Evolutionary conservation across 2,113 vertebrate genomes (phyloP), one percentile per base, ranked within the genome.

Genomic region (Camelus bactrianus): DNA sequence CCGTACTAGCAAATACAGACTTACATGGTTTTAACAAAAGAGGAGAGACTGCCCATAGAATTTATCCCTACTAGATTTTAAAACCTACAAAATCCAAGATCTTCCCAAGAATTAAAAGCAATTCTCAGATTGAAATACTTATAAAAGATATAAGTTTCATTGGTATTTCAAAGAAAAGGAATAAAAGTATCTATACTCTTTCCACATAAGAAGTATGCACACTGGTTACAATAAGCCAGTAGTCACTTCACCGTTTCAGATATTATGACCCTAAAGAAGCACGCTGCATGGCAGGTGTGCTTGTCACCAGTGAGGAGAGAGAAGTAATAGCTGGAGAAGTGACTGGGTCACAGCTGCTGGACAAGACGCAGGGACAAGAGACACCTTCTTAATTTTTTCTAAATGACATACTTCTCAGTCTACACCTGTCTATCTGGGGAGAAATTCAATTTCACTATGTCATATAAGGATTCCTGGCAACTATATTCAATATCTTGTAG

Each of bases 51-150:
- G 9, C 50, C 83, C 24, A 52, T 11, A 58, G 75, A 69, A 90
- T 46, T n/a, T 24, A 85, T 7, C 64, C 38, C 52, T 75, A 38
- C 22, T 67, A 73, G 42, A 93, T 69, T 48, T 91, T 30, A 84
- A 94, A 69, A 75, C 38, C 56, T 73, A 91, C 48, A 79, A 92
- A 91, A 69, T 72, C 46, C 12, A 64, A 96, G 46, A 28, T 75
- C 60, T 35, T 28, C 50, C 42, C 62, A 79, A 50, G 65, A 65
- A 88, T 64, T n/a, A 91, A 96, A 93, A 93, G 28, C 58, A 76
- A 86, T 28, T 56, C 19, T 81, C 58, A 54, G 32, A 42, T 0
- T 75, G 38, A 95, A 52, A 89, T 67, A 77, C 17, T 64, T 92
- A 76, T 6, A 56, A 56, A 89, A 58, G 28, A 77, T 6, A 72